Conservation (phyloP, 2,113 vertebrate genomes). For the Pachyramphus minor region DNA sequence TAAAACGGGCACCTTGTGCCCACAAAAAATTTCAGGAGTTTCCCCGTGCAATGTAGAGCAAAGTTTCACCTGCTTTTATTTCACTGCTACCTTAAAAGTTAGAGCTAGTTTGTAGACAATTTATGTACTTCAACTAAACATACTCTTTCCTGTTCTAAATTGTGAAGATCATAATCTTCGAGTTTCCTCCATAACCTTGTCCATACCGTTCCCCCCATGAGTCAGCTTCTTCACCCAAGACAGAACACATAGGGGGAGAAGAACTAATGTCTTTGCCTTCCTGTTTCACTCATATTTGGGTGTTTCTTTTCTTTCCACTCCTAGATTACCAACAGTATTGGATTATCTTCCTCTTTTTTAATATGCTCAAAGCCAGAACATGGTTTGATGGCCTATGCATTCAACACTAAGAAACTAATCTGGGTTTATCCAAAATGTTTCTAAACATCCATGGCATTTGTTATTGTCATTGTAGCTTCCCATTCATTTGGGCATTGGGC, state of each 20-base stretch:
- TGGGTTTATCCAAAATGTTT: background rate
- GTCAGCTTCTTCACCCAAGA: background rate
- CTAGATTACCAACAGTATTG: background rate
- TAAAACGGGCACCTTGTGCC: background rate
- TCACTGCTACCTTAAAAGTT: background rate
- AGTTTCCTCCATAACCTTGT: background rate
- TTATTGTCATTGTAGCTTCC: background rate
- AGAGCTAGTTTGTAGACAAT: background rate
- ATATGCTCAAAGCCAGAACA: background rate
- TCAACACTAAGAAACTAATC: background rate
- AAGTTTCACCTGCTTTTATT: background rate
- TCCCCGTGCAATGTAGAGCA: background rate
- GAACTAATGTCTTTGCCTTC: fast-evolving
- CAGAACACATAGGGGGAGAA: fast-evolving
- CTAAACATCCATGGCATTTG: background rate
- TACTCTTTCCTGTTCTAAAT: background rate
- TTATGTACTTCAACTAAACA: background rate
- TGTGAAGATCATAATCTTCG: background rate
- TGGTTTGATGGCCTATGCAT: background rate
- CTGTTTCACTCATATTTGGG: background rate
- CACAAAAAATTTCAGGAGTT: background rate
- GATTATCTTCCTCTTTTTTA: background rate
- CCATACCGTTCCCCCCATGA: background rate
- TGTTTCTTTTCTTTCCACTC: background rate
- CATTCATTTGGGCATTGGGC: background rate